A percentile compares a stretch with the other conserved stretches of the same genome.
Evolutionary conservation across 2,797 vertebrate species (phyloP).

Genomic region (Enteromius unitaeniatus): DNA sequence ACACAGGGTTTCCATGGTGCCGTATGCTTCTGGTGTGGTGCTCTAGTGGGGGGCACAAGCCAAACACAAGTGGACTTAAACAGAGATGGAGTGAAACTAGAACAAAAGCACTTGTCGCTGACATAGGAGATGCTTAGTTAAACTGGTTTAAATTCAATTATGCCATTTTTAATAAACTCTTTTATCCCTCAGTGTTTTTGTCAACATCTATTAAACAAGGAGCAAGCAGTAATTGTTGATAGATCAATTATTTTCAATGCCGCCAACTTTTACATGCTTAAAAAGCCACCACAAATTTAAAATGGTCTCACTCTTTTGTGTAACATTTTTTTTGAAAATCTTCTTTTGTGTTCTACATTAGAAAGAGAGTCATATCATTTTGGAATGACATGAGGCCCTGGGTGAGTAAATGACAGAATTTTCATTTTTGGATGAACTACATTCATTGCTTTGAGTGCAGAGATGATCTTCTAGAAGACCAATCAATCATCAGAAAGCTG

Average conservation of each 20-base stretch:
- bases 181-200: background rate
- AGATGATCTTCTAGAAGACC: slow-evolving; percentile 3
- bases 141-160: background rate
- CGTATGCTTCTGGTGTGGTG: slow-evolving; percentile 26
- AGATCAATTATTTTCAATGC: background rate
- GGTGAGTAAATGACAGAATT: background rate
- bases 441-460: background rate
- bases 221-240: background rate
- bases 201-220: background rate
- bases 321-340: background rate
- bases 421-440: background rate
- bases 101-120: slow-evolving; percentile 1
- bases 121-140: background rate
- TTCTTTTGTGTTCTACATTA: background rate
- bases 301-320: background rate
- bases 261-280: background rate
- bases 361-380: background rate
- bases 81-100: slow-evolving; percentile 30
- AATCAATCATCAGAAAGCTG: background rate
- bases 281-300: background rate
- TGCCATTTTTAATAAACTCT: background rate
- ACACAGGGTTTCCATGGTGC: slow-evolving; percentile 56
- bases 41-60: slow-evolving; percentile 34
- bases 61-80: slow-evolving; percentile 41
- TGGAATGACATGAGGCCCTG: background rate